Evolutionary conservation across 1,140 invertebrate species (phyloP), one percentile per base, ranked within the genome.

Genomic region (Trichogramma pretiosum): DNA sequence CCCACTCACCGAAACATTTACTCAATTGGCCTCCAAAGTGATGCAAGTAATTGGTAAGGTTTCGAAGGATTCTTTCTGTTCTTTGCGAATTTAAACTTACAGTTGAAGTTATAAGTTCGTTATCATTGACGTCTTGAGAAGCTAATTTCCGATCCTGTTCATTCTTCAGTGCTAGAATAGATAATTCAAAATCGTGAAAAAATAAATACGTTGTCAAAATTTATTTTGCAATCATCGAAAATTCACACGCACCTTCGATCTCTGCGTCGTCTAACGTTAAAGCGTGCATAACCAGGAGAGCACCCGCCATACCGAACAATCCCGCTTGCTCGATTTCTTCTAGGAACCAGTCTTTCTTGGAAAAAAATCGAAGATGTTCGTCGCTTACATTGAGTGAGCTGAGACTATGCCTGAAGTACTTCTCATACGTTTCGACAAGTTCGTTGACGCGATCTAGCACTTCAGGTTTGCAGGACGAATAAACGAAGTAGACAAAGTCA

Each of bases 401-500:
- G 18, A 50, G 42, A 21, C 38, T 35, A 16, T 45, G 48, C 5
- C 39, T 5, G n/a, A 50, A 34, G 9, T 33, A 45, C 17, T n/a
- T 13, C 18, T 50, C 48, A 23, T 50, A 50, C 0, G 35, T 44
- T 11, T 23, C 22, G 24, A 11, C 24, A 16, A 73, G 34, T 3
- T 73, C 46, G 4, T 61, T 51, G 5, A 67, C 55, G 22, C 62
- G 65, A 32, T 59, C 26, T 21, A 71, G 55, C 0, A 70, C 48
- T 0, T 45, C 26, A 0, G 55, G 54, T 14, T 56, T 51, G 1
- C 57, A 59, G 44, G 67, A 71, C 10, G 57, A 53, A 35, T 67
- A 71, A 2, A 70, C 44, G 2, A 73, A 62, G 37, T 70, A 67
- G 13, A 53, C 51, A 9, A 70, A 45, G 46, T 72, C 69, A 5